A percentile compares a stretch with the other conserved stretches of the same genome.
These are phyloP conservation scores for Pangasius djambal DNA, from an alignment of 2,797 vertebrate genomes.

Conservation along the genomic window DNA sequence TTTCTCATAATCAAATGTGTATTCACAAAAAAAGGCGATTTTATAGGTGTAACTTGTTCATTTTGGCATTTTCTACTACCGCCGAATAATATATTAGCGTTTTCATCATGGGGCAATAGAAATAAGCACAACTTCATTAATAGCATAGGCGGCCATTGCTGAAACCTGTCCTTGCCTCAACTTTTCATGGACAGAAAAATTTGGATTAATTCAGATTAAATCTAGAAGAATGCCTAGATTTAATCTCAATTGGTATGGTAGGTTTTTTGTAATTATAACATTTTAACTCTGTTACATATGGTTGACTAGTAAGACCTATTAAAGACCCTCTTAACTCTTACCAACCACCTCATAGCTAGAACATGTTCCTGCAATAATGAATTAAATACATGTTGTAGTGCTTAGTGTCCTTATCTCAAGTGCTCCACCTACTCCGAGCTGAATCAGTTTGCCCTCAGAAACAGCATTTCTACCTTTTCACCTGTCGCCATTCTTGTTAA, in stretches of 20 bases:
- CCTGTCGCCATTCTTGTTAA: constrained; percentile 34
- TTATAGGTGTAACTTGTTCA: not conserved
- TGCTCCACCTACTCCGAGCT: not conserved
- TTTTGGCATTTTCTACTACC: not conserved
- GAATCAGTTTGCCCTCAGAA: not conserved
- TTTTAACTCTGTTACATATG: not conserved
- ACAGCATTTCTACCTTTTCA: not conserved
- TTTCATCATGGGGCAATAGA: not conserved
- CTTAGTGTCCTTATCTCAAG: not conserved
- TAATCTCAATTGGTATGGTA: not conserved
- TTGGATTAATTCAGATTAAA: not conserved
- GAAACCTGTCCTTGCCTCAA: not conserved
- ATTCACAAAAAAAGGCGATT: not conserved
- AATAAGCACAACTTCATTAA: not conserved
- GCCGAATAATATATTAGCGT: not conserved
- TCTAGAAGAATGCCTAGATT: not conserved
- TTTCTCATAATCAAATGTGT: not conserved
- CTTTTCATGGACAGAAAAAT: not conserved
- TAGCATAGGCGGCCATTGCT: not conserved
- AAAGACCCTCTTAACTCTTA: constrained; percentile 11
- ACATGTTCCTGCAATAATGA: not conserved
- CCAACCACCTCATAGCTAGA: not conserved
- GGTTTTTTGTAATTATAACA: not conserved
- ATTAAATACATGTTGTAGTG: not conserved
- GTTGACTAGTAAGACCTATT: not conserved